Percentiles rank a stretch among this genome's conserved stretches.
Conservation (phyloP, 2,888 invertebrate genomes). For the Julus scanicus region DNA sequence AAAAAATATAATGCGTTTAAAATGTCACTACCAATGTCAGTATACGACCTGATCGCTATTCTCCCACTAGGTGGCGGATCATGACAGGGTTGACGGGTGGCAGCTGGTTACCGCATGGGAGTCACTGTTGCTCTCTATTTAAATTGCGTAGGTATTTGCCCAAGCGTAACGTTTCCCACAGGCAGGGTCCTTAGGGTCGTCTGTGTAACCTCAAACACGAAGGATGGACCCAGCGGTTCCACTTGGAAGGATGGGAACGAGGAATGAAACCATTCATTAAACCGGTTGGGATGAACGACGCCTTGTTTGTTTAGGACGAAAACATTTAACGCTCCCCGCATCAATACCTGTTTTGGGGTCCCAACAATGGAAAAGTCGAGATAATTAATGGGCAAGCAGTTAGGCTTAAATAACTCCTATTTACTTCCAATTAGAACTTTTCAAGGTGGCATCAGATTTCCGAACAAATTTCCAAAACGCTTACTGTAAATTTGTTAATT, state of each 20-base stretch:
- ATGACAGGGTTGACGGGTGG: neutral
- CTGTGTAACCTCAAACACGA: neutral
- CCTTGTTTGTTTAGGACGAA: constrained; percentile 33
- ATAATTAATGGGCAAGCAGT: neutral
- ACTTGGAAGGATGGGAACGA: constrained; percentile 10
- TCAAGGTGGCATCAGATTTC: no score
- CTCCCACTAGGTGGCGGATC: neutral
- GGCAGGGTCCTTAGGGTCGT: neutral
- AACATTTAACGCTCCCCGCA: neutral
- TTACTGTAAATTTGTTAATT: no score
- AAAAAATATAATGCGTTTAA: no score
- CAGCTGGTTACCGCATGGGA: constrained; percentile 22
- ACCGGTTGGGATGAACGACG: neutral
- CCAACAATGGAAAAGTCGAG: neutral
- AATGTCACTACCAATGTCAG: no score
- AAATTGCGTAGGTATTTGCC: constrained; percentile 8
- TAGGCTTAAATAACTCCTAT: no score
- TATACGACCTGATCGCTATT: no score
- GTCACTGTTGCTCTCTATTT: constrained; percentile 26
- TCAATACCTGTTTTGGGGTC: constrained; percentile 2
- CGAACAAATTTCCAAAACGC: no score
- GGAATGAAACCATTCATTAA: neutral
- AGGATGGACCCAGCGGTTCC: constrained; percentile 5
- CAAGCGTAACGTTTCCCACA: constrained; percentile 26
- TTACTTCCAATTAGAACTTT: no score